Conservation (phyloP, 2,888 invertebrate genomes). For the Sarcophaga rosellei region DNA sequence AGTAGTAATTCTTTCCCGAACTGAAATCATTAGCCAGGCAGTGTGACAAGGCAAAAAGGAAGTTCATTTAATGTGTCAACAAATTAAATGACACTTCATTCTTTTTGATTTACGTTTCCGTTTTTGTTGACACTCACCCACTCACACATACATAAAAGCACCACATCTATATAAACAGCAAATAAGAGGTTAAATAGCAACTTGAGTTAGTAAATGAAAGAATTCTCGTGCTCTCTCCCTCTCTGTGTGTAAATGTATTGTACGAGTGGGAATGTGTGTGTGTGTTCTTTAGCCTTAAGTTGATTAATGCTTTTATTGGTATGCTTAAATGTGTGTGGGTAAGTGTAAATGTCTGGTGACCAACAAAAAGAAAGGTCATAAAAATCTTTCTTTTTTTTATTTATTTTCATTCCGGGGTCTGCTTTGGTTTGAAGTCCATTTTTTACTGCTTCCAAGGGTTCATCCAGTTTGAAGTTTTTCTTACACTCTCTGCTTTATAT, state of each 20-base stretch:
- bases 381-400: slow-evolving; percentile 37
- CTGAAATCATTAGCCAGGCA: slow-evolving; percentile 68
- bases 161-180: not conserved
- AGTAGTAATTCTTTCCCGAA: slow-evolving; percentile 20
- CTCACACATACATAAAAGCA: not conserved
- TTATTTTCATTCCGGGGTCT: slow-evolving; percentile 23
- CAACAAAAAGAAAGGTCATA: slow-evolving; percentile 52
- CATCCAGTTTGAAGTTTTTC: slow-evolving; percentile 8
- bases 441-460: slow-evolving; percentile 23
- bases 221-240: slow-evolving; percentile 64
- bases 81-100: slow-evolving; percentile 81
- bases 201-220: slow-evolving; percentile 56
- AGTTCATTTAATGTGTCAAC: slow-evolving; percentile 76
- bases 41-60: slow-evolving; percentile 1
- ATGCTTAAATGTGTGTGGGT: not conserved
- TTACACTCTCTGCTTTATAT: slow-evolving; percentile 1
- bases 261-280: not conserved
- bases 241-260: slow-evolving; percentile 20
- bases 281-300: slow-evolving; percentile 20
- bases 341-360: slow-evolving; percentile 36
- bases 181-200: not conserved
- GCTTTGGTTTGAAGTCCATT: not conserved
- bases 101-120: slow-evolving; percentile 77
- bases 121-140: slow-evolving; percentile 45
- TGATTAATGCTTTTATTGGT: slow-evolving; percentile 29